Percentiles rank a stretch among this genome's conserved stretches.
Evolutionary conservation across 2,888 invertebrate species (phyloP).

Genomic region (Imbricaverruca yamaguchii): DNA sequence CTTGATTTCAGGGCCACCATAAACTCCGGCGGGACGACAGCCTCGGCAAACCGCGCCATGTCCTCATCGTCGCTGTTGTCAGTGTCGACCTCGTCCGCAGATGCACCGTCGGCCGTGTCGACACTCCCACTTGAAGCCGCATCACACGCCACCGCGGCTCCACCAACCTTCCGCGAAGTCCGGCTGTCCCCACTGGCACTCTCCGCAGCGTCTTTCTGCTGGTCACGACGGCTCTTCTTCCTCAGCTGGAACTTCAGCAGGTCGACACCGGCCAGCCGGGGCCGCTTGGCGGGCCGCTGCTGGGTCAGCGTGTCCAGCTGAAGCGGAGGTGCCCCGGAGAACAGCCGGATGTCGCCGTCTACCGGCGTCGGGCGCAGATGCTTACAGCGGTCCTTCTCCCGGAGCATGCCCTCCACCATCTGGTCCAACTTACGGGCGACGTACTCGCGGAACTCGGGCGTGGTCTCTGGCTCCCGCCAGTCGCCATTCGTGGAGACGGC

Average conservation of each 20-base stretch:
- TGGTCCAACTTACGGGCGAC: conserved; percentile 3
- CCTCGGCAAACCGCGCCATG: conserved; percentile 3
- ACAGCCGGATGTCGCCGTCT: neutral
- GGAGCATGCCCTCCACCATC: neutral
- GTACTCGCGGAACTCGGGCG: conserved; percentile 5
- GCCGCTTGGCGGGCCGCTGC: neutral
- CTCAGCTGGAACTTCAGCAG: conserved; percentile 8
- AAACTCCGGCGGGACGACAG: neutral
- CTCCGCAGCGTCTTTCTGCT: neutral
- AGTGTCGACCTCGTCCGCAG: neutral
- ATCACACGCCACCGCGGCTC: too few relatives aligned
- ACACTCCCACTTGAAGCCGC: too few relatives aligned
- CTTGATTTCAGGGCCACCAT: neutral
- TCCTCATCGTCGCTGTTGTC: conserved; percentile 1
- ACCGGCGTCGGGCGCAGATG: neutral
- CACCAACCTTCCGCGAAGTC: too few relatives aligned
- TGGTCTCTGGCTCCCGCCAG: neutral
- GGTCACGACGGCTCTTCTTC: neutral
- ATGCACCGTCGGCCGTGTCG: neutral
- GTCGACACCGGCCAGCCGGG: neutral
- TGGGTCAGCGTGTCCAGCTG: neutral
- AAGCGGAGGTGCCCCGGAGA: neutral
- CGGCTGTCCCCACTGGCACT: too few relatives aligned
- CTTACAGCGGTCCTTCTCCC: neutral
- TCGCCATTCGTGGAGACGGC: neutral